Evolutionary conservation across 2,888 invertebrate species (phyloP), one percentile per base, ranked within the genome.

Genomic region (Luperina nickerlii): DNA sequence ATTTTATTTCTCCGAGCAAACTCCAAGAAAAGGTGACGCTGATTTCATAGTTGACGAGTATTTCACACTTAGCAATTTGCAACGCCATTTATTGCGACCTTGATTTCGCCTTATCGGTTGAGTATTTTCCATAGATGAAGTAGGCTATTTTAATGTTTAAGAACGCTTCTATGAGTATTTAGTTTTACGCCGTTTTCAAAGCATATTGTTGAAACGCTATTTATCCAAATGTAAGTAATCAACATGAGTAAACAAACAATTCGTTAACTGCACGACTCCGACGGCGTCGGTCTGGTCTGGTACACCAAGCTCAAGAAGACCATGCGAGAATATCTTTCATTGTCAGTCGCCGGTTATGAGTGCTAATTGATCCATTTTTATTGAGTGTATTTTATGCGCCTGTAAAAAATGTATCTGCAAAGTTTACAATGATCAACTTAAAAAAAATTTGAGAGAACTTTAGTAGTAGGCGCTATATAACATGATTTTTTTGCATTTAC

Each of bases 351-450:
- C 2, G 13, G 65, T 9, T 20, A 65, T 5, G 32, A 63, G 20
- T 65, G 8, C 4, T 32, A 18, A n/a, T 2, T 42, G 38, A 24
- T 13, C 7, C 3, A 24, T 9, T 54, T 54, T 54, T 54, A 8
- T 8, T 24, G 24, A 9, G 54, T 57, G 9, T 9, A n/a, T 57
- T 57, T 3, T 11, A 2, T 7, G 45, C 76, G 65, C 82, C 81
- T 81, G 32, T 45, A 0, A 15, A 45, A 82, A 82, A 32, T 0
- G 0, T 76, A 24, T 13, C 0, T 48, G 76, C 81, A 75, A 82
- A 54, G 8, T 45, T 51, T 51, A n/a, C 4, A 51, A 60, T 70
- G 2, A 9, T 76, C 42, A 69, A 81, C 51, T 60, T n/a, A 13
- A 48, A 13, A 69, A 18, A 42, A 24, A 27, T 2, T 13, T 2